phyloP scores from a whole-genome alignment of 2,888 invertebrate genomes.

The Drosophila phalerata region DNA sequence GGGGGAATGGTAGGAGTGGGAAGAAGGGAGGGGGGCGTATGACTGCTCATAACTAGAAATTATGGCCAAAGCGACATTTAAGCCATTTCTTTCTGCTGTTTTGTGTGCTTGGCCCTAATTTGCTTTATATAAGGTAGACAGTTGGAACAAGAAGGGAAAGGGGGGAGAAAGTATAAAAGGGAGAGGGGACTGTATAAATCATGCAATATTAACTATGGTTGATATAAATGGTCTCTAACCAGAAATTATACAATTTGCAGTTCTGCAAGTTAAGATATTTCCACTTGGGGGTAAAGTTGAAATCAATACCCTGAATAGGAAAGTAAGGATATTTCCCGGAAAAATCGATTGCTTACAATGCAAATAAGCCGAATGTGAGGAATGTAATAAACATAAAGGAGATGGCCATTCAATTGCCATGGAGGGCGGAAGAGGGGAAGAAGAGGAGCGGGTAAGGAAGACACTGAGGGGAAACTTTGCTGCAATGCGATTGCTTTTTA shows the following conservation, averaged over 20 bases:
- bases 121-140: conserved; percentile 27
- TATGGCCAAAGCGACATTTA: conserved; percentile 82
- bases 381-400: conserved; percentile 44
- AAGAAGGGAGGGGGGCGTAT: background rate
- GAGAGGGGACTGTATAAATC: conserved; percentile 49
- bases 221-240: conserved; percentile 41
- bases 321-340: conserved; percentile 1
- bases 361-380: conserved; percentile 49
- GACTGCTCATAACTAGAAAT: conserved; percentile 73
- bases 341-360: conserved; percentile 65
- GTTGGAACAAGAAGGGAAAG: background rate
- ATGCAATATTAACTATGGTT: conserved; percentile 69
- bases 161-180: conserved; percentile 6
- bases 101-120: conserved; percentile 73
- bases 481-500: conserved; percentile 56
- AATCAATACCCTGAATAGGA: conserved; percentile 24
- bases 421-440: background rate
- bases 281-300: conserved; percentile 2
- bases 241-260: conserved; percentile 51
- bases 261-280: conserved; percentile 22
- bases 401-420: conserved; percentile 49
- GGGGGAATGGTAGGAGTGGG: background rate
- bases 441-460: background rate
- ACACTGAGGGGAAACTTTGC: conserved; percentile 50
- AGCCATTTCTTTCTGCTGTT: conserved; percentile 71